Conservation (phyloP, 1,140 invertebrate species). For the Drosophila malerkotliana region DNA sequence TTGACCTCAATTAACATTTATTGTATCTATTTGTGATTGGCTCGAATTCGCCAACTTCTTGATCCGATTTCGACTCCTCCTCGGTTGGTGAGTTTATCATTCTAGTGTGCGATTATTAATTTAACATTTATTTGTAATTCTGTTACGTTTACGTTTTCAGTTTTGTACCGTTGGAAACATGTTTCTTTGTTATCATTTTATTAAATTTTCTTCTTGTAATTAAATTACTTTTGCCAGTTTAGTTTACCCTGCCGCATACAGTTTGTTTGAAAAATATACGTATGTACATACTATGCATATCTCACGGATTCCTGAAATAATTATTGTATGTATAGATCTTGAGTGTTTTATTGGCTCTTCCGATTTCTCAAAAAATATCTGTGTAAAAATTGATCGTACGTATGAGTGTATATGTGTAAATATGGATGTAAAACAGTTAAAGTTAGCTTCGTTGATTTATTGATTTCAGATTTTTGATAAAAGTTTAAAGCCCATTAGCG, state of each 20-base stretch:
- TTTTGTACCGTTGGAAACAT: conserved; percentile 64
- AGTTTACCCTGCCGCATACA: conserved; percentile 58
- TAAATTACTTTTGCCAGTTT: conserved; percentile 63
- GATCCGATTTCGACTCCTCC: conserved; percentile 7
- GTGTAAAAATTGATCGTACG: conserved; percentile 48
- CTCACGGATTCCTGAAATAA: conserved; percentile 32
- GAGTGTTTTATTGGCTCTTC: conserved; percentile 23
- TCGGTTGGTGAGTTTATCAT: conserved; percentile 28
- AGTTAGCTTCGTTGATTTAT: conserved; percentile 68
- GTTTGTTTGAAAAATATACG: conserved; percentile 69
- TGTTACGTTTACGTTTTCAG: conserved; percentile 48
- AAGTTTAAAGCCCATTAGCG: conserved; percentile 67
- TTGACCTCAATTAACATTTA: conserved; percentile 45
- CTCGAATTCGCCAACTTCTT: conserved; percentile 35
- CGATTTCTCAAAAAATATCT: conserved; percentile 44
- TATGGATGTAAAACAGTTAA: conserved; percentile 54
- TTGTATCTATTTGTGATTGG: conserved; percentile 46
- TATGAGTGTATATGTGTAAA: conserved; percentile 33
- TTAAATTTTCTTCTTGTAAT: conserved; percentile 55
- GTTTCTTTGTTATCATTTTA: conserved; percentile 37
- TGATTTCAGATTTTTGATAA: conserved; percentile 51
- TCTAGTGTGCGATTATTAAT: conserved; percentile 55
- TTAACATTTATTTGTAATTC: conserved; percentile 57
- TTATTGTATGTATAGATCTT: conserved; percentile 38
- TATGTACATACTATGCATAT: conserved; percentile 53